A percentile compares a stretch with the other conserved stretches of the same genome.
Conservation (phyloP, 2,888 invertebrate species). For the Julus scandinavius region DNA sequence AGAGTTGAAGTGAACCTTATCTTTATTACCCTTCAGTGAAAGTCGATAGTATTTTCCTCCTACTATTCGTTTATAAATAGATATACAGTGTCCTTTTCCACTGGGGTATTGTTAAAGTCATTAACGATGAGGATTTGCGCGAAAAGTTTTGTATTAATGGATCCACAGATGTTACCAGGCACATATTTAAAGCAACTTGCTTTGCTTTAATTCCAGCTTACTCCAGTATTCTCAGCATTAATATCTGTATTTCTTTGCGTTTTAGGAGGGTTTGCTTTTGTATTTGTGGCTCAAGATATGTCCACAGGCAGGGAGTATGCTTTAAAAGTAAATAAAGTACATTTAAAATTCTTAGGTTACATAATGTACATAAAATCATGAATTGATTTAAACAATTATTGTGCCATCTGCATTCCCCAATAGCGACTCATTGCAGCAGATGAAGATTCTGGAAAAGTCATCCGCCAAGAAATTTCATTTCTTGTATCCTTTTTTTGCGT, state of each 20-base stretch:
- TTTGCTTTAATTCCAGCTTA: too few species aligned
- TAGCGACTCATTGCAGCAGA: conserved; percentile 61
- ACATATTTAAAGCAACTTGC: too few species aligned
- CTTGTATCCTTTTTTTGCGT: conserved; percentile 57
- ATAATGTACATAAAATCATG: not conserved
- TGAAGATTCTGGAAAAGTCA: conserved; percentile 60
- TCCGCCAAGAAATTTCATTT: conserved; percentile 60
- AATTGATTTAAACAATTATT: not conserved
- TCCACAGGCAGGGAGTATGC: conserved; percentile 89
- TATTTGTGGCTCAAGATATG: conserved; percentile 92
- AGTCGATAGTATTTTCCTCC: too few species aligned
- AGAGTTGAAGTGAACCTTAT: too few species aligned
- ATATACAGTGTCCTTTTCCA: too few species aligned
- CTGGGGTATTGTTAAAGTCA: too few species aligned
- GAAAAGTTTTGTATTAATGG: too few species aligned
- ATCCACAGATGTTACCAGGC: too few species aligned
- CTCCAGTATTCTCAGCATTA: not conserved
- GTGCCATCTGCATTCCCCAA: conserved; percentile 26
- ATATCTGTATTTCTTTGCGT: not conserved
- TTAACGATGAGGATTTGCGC: too few species aligned
- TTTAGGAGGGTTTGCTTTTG: conserved; percentile 94
- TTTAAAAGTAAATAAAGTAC: conserved; percentile 76
- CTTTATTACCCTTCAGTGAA: too few species aligned
- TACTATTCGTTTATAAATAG: too few species aligned
- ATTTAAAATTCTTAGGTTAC: conserved; percentile 62